Conservation (phyloP, 2,797 vertebrate genomes). For the Spea hammondii region DNA sequence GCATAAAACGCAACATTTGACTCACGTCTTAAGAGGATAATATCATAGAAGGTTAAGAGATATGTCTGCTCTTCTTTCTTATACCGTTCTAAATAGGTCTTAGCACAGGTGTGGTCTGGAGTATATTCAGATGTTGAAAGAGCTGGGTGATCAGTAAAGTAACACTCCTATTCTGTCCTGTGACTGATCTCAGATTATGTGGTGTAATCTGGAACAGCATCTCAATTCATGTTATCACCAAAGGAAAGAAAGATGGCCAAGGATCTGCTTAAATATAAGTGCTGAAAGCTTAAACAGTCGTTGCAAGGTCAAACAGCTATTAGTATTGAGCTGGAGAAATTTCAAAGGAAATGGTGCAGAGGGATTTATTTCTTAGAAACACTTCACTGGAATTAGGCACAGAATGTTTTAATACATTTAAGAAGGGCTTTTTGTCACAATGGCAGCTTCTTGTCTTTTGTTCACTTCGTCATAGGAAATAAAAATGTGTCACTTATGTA, state of each 20-base stretch:
- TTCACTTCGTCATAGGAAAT: too few species aligned
- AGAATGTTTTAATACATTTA: neutral
- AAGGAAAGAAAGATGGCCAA: conserved; percentile 52
- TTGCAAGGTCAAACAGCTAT: conserved; percentile 59
- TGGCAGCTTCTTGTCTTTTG: neutral
- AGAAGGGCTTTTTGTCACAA: neutral
- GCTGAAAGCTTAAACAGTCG: conserved; percentile 69
- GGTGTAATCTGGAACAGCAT: conserved; percentile 65
- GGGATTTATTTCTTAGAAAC: conserved; percentile 18
- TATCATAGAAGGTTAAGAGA: neutral
- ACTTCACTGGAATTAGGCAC: neutral
- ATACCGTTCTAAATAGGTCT: conserved; percentile 52
- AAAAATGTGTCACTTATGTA: too few species aligned
- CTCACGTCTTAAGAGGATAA: neutral
- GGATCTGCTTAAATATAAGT: conserved; percentile 52
- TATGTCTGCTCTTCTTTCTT: conserved; percentile 22
- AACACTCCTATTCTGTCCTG: conserved; percentile 49
- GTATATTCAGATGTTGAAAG: conserved; percentile 65
- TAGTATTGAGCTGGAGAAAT: conserved; percentile 45
- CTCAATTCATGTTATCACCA: conserved; percentile 62
- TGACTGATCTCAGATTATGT: conserved; percentile 50
- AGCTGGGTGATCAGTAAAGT: conserved; percentile 59
- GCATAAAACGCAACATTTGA: neutral
- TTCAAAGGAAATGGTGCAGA: conserved; percentile 27
- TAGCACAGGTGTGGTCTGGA: conserved; percentile 53